Percentiles rank a stretch among this genome's conserved stretches.
Conservation (phyloP, 1,140 invertebrate genomes). For the Trialeurodes vaporariorum region DNA sequence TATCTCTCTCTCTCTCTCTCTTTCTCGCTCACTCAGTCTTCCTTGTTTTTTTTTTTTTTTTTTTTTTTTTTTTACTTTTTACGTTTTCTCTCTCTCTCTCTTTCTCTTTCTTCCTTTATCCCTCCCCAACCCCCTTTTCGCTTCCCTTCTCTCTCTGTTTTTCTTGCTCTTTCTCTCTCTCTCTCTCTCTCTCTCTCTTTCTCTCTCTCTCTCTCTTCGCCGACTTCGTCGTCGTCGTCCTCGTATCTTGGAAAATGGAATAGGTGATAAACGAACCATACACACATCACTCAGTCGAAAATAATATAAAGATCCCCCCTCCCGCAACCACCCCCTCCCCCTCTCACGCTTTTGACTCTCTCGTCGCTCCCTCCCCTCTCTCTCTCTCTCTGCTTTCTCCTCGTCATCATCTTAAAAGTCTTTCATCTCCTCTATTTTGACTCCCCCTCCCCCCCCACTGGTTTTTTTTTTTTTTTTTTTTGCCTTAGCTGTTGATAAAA, state of each 20-base stretch:
- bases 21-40: no score
- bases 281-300: conserved; percentile 9
- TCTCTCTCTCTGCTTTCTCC: conserved; percentile 1
- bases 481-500: background rate
- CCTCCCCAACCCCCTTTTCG: background rate
- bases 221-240: no score
- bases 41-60: background rate
- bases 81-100: no score
- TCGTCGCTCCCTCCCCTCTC: conserved; percentile 7
- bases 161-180: conserved; percentile 9
- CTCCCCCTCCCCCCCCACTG: no score
- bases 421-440: background rate
- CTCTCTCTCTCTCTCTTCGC: background rate
- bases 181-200: background rate
- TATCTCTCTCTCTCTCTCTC: background rate
- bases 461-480: no score
- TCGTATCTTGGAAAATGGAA: conserved; percentile 25
- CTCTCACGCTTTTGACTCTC: conserved; percentile 13
- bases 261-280: conserved; percentile 30
- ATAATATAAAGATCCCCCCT: conserved; percentile 28
- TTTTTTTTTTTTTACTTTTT: no score
- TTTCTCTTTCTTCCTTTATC: conserved; percentile 22
- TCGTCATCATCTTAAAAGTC: conserved; percentile 9
- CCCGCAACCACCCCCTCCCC: conserved; percentile 14
- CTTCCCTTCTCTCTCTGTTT: background rate